These are phyloP conservation scores for Eupelmus urozonus DNA, from an alignment of 2,888 invertebrate genomes.

Conservation along the genomic window DNA sequence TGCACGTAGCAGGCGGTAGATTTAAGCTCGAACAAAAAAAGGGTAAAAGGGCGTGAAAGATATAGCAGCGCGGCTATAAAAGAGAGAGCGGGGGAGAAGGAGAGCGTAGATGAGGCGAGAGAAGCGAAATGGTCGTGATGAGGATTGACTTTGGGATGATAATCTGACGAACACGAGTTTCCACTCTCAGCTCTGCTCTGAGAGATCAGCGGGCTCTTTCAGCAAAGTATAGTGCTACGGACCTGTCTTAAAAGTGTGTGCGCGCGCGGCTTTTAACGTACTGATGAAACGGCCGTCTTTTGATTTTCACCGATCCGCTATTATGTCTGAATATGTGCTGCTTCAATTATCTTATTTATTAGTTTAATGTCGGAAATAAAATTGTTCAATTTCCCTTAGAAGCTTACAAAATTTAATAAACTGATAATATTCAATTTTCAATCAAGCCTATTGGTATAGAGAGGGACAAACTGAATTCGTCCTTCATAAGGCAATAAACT, in stretches of 20 bases:
- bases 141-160: constrained; percentile 76
- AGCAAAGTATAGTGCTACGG: constrained; percentile 17
- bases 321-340: background rate
- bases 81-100: constrained; percentile 30
- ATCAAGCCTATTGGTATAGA: background rate
- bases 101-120: constrained; percentile 35
- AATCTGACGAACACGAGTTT: constrained; percentile 77
- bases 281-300: background rate
- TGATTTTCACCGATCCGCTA: constrained; percentile 16
- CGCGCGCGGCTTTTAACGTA: background rate
- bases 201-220: constrained; percentile 62
- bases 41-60: constrained; percentile 27
- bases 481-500: constrained; percentile 43
- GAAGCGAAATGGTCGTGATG: constrained; percentile 68
- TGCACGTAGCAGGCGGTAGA: constrained; percentile 41
- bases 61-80: constrained; percentile 3
- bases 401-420: too few relatives aligned
- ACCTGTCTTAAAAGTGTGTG: background rate
- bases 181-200: constrained; percentile 69
- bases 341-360: too few relatives aligned
- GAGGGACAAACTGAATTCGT: constrained; percentile 20
- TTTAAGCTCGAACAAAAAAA: constrained; percentile 36
- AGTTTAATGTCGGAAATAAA: too few relatives aligned
- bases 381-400: too few relatives aligned
- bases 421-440: background rate